A percentile compares a stretch with the other conserved stretches of the same genome.
These are phyloP conservation scores for Lamprologus ornatipinnis DNA, from an alignment of 2,113 vertebrate genomes.

Conservation along the genomic window DNA sequence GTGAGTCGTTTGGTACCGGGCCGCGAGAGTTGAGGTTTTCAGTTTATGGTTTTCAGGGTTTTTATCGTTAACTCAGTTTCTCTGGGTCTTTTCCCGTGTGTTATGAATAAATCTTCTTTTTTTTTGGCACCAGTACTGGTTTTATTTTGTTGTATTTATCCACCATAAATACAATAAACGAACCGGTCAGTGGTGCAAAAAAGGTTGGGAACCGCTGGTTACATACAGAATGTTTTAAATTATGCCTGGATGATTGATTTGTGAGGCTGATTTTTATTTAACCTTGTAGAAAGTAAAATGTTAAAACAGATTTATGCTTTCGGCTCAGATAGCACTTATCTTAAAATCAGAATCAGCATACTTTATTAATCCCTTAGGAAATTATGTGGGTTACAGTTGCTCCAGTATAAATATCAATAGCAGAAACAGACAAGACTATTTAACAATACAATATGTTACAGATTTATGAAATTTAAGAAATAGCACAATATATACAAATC, in stretches of 20 bases:
- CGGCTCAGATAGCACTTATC: background rate
- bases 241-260: background rate
- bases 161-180: background rate
- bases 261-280: background rate
- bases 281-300: background rate
- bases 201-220: background rate
- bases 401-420: background rate
- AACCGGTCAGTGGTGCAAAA: background rate
- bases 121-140: background rate
- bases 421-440: background rate
- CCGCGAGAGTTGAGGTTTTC: fast-evolving
- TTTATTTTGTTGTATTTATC: background rate
- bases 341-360: background rate
- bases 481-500: background rate
- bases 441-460: background rate
- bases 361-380: background rate
- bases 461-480: background rate
- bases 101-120: background rate
- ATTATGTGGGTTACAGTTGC: background rate
- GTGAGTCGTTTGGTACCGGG: background rate
- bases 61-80: background rate
- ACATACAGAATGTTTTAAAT: background rate
- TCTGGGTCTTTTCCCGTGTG: background rate
- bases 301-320: background rate
- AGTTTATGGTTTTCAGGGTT: background rate